These are phyloP conservation scores for Allygus modestus DNA, from an alignment of 2,888 invertebrate species.

Conservation along the genomic window DNA sequence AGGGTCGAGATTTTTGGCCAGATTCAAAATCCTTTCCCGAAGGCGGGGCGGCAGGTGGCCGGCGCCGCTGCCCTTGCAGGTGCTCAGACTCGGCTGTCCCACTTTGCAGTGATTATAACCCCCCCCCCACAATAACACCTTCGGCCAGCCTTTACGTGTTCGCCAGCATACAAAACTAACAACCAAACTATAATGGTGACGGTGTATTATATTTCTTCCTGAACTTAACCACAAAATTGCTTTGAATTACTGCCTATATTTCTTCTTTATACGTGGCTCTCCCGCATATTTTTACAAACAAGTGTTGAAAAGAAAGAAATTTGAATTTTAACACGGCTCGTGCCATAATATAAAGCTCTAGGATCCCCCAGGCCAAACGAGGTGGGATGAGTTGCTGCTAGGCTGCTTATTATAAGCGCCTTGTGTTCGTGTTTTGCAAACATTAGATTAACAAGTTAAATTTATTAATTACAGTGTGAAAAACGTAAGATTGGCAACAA, in stretches of 20 bases:
- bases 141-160: conserved; percentile 3
- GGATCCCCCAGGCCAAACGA: neutral
- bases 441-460: conserved; percentile 27
- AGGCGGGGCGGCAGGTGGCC: neutral
- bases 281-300: conserved; percentile 25
- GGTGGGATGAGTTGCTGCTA: neutral
- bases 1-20: conserved; percentile 14
- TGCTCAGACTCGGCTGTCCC: neutral
- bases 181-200: conserved; percentile 16
- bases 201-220: conserved; percentile 8
- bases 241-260: conserved; percentile 32
- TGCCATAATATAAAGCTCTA: neutral
- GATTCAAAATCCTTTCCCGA: conserved; percentile 11
- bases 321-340: conserved; percentile 28
- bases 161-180: conserved; percentile 26
- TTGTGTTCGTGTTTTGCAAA: neutral
- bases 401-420: neutral
- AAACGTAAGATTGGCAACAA: neutral
- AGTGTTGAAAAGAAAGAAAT: conserved; percentile 26
- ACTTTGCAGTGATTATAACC: neutral
- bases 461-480: neutral
- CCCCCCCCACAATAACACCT: conserved; percentile 20
- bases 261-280: conserved; percentile 23
- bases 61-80: neutral
- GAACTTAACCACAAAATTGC: conserved; percentile 31